Evolutionary conservation across 1,140 invertebrate species (phyloP).

Genomic region (Drosophila pseudoobscura): DNA sequence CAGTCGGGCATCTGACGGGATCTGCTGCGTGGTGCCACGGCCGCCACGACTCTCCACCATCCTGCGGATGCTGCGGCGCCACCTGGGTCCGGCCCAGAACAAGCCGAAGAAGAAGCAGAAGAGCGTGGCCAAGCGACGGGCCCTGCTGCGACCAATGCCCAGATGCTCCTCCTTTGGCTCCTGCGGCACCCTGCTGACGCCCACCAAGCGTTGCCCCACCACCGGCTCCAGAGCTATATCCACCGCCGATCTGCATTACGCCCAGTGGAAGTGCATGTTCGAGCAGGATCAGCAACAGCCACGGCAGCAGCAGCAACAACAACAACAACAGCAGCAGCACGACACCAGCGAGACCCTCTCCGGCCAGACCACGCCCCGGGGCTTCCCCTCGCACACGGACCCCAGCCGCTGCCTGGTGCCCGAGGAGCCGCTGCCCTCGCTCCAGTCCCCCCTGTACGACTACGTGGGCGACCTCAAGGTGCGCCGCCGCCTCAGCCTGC

Average conservation of each 20-base stretch:
- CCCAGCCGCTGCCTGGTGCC: constrained; percentile 31
- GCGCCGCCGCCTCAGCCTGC: constrained; percentile 53
- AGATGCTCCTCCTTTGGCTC: constrained; percentile 68
- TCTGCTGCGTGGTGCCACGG: constrained; percentile 26
- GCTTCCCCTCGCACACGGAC: constrained; percentile 70
- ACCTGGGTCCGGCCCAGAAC: constrained; percentile 27
- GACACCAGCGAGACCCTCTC: constrained; percentile 59
- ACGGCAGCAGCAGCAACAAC: constrained; percentile 6
- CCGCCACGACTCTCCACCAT: constrained; percentile 26
- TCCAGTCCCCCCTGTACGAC: constrained; percentile 45
- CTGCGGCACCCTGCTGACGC: constrained; percentile 49
- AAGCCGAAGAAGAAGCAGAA: constrained; percentile 28
- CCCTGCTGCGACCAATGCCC: constrained; percentile 61
- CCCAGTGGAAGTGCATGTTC: constrained; percentile 73
- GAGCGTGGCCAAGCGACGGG: constrained; percentile 2
- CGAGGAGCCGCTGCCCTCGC: neutral
- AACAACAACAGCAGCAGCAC: constrained; percentile 25
- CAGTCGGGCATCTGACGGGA: constrained; percentile 1
- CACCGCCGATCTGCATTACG: constrained; percentile 45
- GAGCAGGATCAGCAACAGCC: constrained; percentile 39
- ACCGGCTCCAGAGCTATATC: too few relatives aligned
- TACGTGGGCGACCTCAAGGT: constrained; percentile 28
- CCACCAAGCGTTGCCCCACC: constrained; percentile 16
- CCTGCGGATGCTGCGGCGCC: constrained; percentile 41
- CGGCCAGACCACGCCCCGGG: constrained; percentile 61